These are phyloP conservation scores for Leuciscus waleckii DNA, from an alignment of 2,797 vertebrate species.

Conservation along the genomic window DNA sequence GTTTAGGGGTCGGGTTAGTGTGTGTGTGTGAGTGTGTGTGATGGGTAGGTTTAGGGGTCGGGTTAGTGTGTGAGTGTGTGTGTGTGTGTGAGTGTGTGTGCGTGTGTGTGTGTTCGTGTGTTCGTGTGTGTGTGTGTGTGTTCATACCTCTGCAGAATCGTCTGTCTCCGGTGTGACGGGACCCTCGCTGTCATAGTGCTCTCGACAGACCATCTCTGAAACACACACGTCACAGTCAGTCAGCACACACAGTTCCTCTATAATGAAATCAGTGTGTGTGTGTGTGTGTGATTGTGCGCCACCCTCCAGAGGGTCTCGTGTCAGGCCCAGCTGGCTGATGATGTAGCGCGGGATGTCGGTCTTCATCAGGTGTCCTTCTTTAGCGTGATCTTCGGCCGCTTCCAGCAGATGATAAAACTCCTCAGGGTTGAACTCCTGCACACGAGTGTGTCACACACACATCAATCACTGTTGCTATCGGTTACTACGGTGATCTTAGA, in stretches of 20 bases:
- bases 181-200: constrained; percentile 88
- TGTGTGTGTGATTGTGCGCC: constrained; percentile 22
- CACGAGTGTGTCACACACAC: neutral
- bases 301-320: constrained; percentile 91
- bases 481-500: neutral
- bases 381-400: constrained; percentile 91
- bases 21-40: no score
- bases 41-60: no score
- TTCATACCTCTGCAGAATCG: constrained; percentile 86
- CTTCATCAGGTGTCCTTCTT: constrained; percentile 91
- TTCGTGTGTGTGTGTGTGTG: neutral
- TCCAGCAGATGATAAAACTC: constrained; percentile 93
- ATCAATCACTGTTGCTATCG: neutral
- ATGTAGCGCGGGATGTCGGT: constrained; percentile 95
- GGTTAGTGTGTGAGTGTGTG: no score
- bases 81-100: neutral
- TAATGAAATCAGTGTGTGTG: neutral
- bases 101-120: no score
- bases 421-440: constrained; percentile 91
- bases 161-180: constrained; percentile 89
- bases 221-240: neutral
- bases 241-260: neutral
- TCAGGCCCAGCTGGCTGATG: constrained; percentile 90
- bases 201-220: constrained; percentile 87
- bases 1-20: no score